Evolutionary conservation across 2,888 invertebrate genomes (phyloP).

Genomic region (Cataglyphis albicans): DNA sequence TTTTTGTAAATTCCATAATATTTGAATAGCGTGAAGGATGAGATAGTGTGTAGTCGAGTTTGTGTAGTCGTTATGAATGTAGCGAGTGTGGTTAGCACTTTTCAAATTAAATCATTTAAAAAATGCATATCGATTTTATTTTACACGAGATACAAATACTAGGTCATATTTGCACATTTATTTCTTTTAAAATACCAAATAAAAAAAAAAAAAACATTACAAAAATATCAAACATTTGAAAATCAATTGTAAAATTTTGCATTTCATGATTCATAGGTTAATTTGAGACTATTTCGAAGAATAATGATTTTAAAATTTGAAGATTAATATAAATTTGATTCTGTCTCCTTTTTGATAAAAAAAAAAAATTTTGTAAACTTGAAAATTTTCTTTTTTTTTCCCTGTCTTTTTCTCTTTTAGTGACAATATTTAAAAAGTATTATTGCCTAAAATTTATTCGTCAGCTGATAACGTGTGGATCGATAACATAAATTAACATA

Average conservation of each 20-base stretch:
- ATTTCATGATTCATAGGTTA: background rate
- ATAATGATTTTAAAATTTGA: background rate
- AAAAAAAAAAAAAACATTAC: background rate
- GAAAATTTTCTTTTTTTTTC: no score
- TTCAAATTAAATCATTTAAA: constrained; percentile 21
- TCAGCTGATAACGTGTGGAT: background rate
- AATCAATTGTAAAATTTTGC: background rate
- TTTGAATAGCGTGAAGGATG: background rate
- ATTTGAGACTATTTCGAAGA: background rate
- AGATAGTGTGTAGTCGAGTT: background rate
- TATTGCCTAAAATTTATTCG: background rate
- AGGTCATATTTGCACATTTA: background rate
- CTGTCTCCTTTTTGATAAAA: background rate
- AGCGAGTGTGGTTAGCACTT: background rate
- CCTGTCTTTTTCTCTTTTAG: background rate
- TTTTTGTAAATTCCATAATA: constrained; percentile 2
- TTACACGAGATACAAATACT: background rate
- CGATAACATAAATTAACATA: background rate
- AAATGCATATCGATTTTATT: constrained; percentile 20
- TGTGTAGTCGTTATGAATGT: background rate
- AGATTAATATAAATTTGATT: background rate
- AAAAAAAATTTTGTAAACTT: background rate
- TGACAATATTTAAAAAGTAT: background rate
- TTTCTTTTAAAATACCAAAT: background rate
- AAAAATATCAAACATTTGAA: background rate